Conservation (phyloP, 2,888 invertebrate species). For the Deilephila porcellus region DNA sequence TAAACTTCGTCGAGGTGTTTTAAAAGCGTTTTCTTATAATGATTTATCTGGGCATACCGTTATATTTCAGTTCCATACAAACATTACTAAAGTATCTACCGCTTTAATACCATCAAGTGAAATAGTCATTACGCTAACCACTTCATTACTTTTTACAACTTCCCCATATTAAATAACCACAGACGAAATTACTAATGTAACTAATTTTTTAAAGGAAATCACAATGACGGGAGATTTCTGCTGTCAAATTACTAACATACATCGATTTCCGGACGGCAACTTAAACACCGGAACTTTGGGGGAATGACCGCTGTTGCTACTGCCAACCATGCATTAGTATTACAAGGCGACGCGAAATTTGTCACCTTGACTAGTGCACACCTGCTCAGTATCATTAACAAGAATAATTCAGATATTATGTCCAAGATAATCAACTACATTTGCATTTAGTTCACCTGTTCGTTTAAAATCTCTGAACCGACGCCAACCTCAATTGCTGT, state of each 20-base stretch:
- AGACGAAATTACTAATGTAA: background rate
- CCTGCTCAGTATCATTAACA: background rate
- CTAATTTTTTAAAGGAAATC: constrained; percentile 24
- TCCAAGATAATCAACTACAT: constrained; percentile 8
- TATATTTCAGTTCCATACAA: background rate
- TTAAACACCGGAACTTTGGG: constrained; percentile 61
- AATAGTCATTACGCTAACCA: background rate
- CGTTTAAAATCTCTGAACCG: background rate
- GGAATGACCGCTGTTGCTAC: constrained; percentile 60
- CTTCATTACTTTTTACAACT: background rate
- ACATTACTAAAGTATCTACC: background rate
- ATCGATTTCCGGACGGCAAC: constrained; percentile 60
- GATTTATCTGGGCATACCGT: too few relatives aligned
- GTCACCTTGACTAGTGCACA: constrained; percentile 49
- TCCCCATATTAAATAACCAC: background rate
- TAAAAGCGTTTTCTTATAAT: background rate
- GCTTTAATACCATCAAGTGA: background rate
- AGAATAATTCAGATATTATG: constrained; percentile 5
- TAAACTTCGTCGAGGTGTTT: background rate
- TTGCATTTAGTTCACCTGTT: background rate
- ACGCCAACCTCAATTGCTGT: background rate
- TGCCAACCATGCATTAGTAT: constrained; percentile 45
- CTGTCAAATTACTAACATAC: constrained; percentile 33
- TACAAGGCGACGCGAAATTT: constrained; percentile 55
- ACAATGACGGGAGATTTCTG: constrained; percentile 26